Evolutionary conservation across 2,797 vertebrate species (phyloP), one percentile per base, ranked within the genome.

Genomic region (Lates japonicus): DNA sequence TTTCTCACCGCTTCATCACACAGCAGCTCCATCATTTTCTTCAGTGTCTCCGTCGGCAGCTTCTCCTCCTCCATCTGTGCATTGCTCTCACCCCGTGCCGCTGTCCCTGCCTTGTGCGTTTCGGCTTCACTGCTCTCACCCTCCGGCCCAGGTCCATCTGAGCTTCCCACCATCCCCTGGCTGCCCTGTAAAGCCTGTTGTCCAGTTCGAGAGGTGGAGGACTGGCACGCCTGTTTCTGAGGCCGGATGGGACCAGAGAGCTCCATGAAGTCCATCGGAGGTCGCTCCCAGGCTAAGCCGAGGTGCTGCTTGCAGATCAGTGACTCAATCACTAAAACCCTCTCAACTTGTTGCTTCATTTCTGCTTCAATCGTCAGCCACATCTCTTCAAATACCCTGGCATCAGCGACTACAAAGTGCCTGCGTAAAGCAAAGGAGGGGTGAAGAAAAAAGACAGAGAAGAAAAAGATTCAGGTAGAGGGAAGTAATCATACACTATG

Each of bases 351-450:
- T 2, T 54, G 85, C 87, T 96, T 97, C 14, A 96, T 92, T 83
- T 99, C 97, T 0, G 83, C 94, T 62, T 99, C 97, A 0, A 96
- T 94, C 95, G 96, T 96, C 16, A 94, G 82, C 96, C 96, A 97
- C 70, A 98, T 87, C 20, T 97, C 95, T 25, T 88, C 79, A 70
- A 96, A 97, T 54, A 85, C 93, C 76, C 88, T 84, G 0, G 88
- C 84, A 1, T 97, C 91, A 0, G 93, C 61, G 0, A 74, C 20
- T 31, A 93, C 87, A 80, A 95, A 95, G 70, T 96, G 95, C 49
- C 97, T 99, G 89, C 4, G 20, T 14, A 17, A 65, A 51, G 16
- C 5, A 19, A 29, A 33, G 59, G 31, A 63, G 13, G 37, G 10
- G 10, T 4, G n/a, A 39, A 19, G 33, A 58, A n/a, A n/a, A n/a